Conservation (phyloP, 2,888 invertebrate genomes). For the Prosapia bicincta region DNA sequence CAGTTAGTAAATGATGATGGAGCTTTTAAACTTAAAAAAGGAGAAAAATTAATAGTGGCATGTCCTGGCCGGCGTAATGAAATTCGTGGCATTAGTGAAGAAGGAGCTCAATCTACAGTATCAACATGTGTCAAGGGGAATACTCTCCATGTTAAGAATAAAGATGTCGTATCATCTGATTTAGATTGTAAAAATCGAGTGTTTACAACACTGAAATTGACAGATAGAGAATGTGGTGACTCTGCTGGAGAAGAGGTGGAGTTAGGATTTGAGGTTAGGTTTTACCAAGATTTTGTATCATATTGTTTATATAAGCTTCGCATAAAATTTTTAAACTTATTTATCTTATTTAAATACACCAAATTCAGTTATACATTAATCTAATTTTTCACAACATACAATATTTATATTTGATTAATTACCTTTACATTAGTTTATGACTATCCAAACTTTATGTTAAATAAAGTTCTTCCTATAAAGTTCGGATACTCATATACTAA, state of each 20-base stretch:
- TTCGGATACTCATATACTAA: no score
- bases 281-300: no score
- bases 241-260: conserved; percentile 12
- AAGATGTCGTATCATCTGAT: conserved; percentile 3
- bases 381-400: no score
- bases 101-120: background rate
- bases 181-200: conserved; percentile 19
- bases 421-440: no score
- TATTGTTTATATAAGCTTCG: no score
- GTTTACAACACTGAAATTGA: conserved; percentile 13
- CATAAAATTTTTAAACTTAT: no score
- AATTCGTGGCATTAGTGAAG: conserved; percentile 1
- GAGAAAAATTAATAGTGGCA: conserved; percentile 10
- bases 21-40: conserved; percentile 9
- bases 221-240: conserved; percentile 13
- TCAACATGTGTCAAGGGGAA: conserved; percentile 16
- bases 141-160: background rate
- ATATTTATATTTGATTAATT: no score
- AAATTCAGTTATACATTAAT: no score
- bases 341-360: no score
- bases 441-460: no score
- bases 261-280: conserved; percentile 18
- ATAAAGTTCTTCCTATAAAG: no score
- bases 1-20: conserved; percentile 13
- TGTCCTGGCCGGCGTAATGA: conserved; percentile 18